Evolutionary conservation across 1,140 invertebrate species (phyloP), one percentile per base, ranked within the genome.

Genomic region (Drosophila pandora): DNA sequence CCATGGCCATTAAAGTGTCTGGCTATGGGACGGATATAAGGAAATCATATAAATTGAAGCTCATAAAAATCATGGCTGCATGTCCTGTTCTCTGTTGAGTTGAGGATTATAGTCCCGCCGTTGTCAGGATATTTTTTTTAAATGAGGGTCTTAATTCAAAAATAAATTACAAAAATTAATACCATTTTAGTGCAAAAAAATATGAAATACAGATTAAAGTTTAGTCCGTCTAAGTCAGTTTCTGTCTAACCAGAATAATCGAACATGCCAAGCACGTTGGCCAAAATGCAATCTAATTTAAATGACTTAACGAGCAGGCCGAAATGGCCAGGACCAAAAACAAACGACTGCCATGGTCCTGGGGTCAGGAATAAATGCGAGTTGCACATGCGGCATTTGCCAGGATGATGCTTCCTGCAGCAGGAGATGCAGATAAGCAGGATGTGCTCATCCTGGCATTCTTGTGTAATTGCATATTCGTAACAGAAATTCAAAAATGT

Each of bases 11-110:
- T 72, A 69, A 49, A 67, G 79, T 62, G 55, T 28, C 37, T 34
- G 57, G 57, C 64, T 13, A 55, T 52, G 54, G 55, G 67, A 78
- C 68, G 82, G 81, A 87, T 81, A 78, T 68, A 75, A 75, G 81
- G 73, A 81, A 85, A 85, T 76, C 68, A 85, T 84, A 85, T 85
- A 80, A 85, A 85, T 87, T 85, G 64, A 81, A 61, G 77, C 81
- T 85, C 81, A 85, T 85, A 85, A 87, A 85, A 85, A 85, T 85
- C 81, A 85, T 85, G 81, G 50, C 68, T 57, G 81, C 81, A 80
- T 74, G 73, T 85, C 63, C 73, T 61, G 34, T n/a, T 37, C 34
- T 10, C 76, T 41, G 57, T 64, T 60, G 55, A 49, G 57, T 25
- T 61, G 62, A 41, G 48, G 47, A 63, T 58, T 58, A 60, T 68